Percentiles rank a stretch among this genome's conserved stretches.
Evolutionary conservation across 2,113 vertebrate genomes (phyloP).

Genomic region (Chlorodrepanis virens): DNA sequence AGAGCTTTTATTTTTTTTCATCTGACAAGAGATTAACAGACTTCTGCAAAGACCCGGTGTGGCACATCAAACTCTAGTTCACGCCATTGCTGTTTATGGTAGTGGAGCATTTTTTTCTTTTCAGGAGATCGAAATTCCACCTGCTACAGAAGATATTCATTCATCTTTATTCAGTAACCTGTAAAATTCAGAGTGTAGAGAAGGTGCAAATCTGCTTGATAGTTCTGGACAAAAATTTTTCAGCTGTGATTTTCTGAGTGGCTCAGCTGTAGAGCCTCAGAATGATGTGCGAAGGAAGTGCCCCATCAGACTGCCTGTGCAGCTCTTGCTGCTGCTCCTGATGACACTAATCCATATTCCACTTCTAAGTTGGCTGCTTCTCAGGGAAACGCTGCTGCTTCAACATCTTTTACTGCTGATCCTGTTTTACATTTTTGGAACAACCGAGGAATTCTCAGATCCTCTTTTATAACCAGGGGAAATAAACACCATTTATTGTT

Average conservation of each 20-base stretch:
- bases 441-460: slow-evolving; percentile 2
- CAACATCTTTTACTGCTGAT: slow-evolving; percentile 60
- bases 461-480: neutral
- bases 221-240: slow-evolving; percentile 53
- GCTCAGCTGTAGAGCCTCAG: slow-evolving; percentile 36
- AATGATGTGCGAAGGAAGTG: slow-evolving; percentile 13
- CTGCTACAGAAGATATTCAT: slow-evolving; percentile 37
- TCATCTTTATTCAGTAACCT: slow-evolving; percentile 60
- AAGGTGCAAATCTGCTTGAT: slow-evolving; percentile 46
- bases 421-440: slow-evolving; percentile 71
- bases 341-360: slow-evolving; percentile 72
- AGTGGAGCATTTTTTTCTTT: neutral
- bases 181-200: slow-evolving; percentile 25
- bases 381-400: slow-evolving; percentile 60
- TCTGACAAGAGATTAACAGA: neutral
- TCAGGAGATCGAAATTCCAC: neutral
- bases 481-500: slow-evolving; percentile 26
- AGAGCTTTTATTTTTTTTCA: neutral
- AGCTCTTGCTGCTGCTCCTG: slow-evolving; percentile 58
- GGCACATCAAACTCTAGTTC: neutral
- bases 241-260: slow-evolving; percentile 55
- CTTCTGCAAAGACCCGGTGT: neutral
- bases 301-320: slow-evolving; percentile 50
- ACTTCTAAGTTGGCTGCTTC: slow-evolving; percentile 70
- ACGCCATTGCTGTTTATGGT: neutral